These are phyloP conservation scores for Tribolium freemani DNA, from an alignment of 2,888 invertebrate species.

Conservation along the genomic window DNA sequence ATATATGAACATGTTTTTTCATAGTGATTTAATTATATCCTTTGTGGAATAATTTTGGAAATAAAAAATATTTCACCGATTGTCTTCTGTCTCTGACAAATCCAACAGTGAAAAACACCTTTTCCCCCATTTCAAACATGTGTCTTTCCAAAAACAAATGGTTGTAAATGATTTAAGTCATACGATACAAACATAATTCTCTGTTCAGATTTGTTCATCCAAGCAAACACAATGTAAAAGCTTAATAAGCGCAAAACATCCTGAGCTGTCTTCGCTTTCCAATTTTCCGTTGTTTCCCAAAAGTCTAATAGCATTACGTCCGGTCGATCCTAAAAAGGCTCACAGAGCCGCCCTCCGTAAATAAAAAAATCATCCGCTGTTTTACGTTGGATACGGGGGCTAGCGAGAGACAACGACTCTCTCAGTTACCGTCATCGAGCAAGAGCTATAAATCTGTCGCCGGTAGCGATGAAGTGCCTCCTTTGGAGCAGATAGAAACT, in stretches of 20 bases:
- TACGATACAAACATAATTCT: background rate
- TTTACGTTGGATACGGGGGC: constrained; percentile 35
- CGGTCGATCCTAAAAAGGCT: constrained; percentile 13
- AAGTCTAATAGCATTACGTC: constrained; percentile 25
- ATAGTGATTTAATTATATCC: no score
- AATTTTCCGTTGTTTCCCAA: constrained; percentile 23
- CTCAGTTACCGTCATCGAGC: constrained; percentile 35
- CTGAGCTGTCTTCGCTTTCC: constrained; percentile 18
- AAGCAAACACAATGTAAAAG: background rate
- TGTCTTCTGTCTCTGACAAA: no score
- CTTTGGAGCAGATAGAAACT: constrained; percentile 14
- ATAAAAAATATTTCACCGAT: background rate
- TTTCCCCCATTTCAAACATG: no score
- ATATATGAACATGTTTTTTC: no score
- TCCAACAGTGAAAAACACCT: no score
- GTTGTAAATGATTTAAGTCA: no score
- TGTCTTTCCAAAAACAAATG: background rate
- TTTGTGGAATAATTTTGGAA: no score
- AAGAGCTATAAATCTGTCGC: constrained; percentile 53
- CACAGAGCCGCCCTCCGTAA: constrained; percentile 11
- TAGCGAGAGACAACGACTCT: constrained; percentile 31
- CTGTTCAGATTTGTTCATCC: background rate
- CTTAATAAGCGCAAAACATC: constrained; percentile 16
- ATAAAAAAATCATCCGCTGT: constrained; percentile 39
- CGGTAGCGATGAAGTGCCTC: constrained; percentile 50